phyloP scores from a whole-genome alignment of 2,797 vertebrate genomes.

The Nannoperca australis region DNA sequence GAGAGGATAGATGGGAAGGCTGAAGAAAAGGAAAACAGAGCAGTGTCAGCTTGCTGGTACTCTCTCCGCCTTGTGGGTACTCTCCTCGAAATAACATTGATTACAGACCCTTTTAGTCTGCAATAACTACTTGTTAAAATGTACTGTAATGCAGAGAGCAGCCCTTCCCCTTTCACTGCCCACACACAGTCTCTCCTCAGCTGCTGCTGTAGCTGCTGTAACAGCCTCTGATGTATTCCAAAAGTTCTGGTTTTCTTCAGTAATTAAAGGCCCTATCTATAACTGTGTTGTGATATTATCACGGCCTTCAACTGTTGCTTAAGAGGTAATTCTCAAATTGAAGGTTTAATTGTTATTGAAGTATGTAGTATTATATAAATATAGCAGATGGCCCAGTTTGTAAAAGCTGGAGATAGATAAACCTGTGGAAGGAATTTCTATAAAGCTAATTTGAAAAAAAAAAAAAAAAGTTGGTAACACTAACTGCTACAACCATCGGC shows the following conservation, averaged over 20 bases:
- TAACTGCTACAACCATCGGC: no score
- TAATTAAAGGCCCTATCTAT: conserved; percentile 1
- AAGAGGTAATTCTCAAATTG: not conserved
- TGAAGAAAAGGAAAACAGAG: conserved; percentile 44
- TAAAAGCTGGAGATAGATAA: not conserved
- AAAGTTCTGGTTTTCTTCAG: not conserved
- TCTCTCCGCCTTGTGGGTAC: conserved; percentile 36
- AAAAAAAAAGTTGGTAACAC: not conserved
- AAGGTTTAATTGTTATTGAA: conserved; percentile 1
- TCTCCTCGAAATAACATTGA: conserved; percentile 73
- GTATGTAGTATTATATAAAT: not conserved
- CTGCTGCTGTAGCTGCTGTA: not conserved
- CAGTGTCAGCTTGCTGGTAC: conserved; percentile 41
- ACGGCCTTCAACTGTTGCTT: not conserved
- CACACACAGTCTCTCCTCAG: conserved; percentile 53
- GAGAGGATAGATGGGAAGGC: conserved; percentile 50
- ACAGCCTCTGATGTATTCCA: not conserved
- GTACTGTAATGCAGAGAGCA: conserved; percentile 46
- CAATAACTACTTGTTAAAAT: conserved; percentile 69
- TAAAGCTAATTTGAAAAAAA: not conserved
- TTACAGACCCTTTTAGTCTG: conserved; percentile 72
- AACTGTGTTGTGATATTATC: not conserved
- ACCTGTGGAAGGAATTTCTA: no score
- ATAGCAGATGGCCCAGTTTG: not conserved
- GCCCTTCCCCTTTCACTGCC: conserved; percentile 49